Percentiles rank a stretch among this genome's conserved stretches.
phyloP scores from a whole-genome alignment of 2,797 vertebrate species.

The Eurystomus glaucurus region DNA sequence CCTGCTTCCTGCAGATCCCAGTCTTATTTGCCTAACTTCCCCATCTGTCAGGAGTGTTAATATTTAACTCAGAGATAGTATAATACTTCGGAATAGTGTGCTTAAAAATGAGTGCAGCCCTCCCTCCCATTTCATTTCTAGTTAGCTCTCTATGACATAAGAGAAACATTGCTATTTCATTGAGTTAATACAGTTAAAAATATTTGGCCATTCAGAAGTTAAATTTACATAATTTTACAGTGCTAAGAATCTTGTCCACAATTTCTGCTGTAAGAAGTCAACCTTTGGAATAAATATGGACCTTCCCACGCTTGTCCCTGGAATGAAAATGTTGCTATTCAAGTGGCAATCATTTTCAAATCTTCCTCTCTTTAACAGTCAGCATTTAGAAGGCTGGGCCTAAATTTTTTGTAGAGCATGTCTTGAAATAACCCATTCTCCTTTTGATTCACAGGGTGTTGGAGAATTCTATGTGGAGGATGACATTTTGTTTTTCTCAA shows the following conservation, averaged over 20 bases:
- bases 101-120: neutral
- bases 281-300: neutral
- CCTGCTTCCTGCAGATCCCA: neutral
- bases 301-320: neutral
- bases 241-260: neutral
- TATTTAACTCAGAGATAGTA: neutral
- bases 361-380: neutral
- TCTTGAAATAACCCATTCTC: conserved; percentile 10
- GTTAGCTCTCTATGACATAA: neutral
- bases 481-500: conserved; percentile 67
- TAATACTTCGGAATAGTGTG: neutral
- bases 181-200: neutral
- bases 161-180: neutral
- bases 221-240: neutral
- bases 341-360: neutral
- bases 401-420: neutral
- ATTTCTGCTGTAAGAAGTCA: neutral
- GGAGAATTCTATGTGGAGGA: conserved; percentile 13
- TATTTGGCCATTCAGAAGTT: neutral
- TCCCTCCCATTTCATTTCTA: neutral
- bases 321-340: neutral
- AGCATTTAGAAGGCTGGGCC: neutral
- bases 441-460: neutral
- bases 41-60: neutral
- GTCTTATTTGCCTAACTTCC: neutral